Evolutionary conservation across 2,797 vertebrate genomes (phyloP).

Genomic region (Macrochelys suwanniensis): DNA sequence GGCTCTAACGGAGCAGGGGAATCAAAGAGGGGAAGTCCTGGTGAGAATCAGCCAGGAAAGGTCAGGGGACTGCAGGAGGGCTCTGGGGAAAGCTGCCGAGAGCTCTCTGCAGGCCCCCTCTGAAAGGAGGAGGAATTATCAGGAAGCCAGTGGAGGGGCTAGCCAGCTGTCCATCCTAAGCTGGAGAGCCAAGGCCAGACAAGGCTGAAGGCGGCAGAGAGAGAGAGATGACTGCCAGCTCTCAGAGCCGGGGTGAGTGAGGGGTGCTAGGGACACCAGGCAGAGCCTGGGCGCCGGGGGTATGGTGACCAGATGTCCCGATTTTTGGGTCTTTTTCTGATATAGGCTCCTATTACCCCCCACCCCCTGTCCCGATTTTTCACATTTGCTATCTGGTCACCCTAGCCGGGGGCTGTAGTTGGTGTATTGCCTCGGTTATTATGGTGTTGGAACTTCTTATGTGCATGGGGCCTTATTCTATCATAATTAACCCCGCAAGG

Average conservation of each 20-base stretch:
- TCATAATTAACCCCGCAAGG: neutral
- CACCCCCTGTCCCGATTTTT: too few species aligned
- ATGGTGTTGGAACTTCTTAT: neutral
- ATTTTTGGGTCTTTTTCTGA: too few species aligned
- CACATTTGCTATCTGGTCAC: too few species aligned
- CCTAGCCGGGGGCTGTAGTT: neutral
- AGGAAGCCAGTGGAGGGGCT: neutral
- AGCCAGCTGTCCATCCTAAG: neutral
- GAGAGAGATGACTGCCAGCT: neutral
- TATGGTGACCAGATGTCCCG: too few species aligned
- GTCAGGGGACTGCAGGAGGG: too few species aligned
- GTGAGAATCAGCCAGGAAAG: neutral
- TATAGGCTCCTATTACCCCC: too few species aligned
- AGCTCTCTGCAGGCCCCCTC: neutral
- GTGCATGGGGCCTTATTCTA: neutral
- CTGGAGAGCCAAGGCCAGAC: too few species aligned
- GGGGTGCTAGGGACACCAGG: neutral
- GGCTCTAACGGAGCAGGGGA: neutral
- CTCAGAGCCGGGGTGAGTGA: neutral
- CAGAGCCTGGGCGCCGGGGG: fast-evolving
- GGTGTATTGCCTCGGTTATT: neutral
- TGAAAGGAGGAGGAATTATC: neutral
- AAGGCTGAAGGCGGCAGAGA: neutral
- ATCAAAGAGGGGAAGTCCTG: neutral
- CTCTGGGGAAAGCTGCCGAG: neutral